A percentile compares a stretch with the other conserved stretches of the same genome.
Conservation (phyloP, 2,888 invertebrate species). For the Sphaeridia pumilis region DNA sequence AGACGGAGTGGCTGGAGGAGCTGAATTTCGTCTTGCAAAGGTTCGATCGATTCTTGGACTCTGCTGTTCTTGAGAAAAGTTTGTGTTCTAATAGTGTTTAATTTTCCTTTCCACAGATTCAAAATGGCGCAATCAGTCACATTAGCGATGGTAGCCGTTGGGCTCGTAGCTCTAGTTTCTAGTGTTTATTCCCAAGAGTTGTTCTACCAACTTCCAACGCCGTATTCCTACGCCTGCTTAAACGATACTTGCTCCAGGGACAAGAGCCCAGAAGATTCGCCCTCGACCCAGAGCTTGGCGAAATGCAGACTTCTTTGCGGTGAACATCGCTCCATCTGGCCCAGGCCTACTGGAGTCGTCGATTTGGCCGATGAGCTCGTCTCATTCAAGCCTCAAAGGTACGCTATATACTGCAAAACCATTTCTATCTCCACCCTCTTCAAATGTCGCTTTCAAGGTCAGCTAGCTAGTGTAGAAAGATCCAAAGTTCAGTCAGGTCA, state of each 20-base stretch:
- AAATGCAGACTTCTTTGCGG: slow-evolving; percentile 59
- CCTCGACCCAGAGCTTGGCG: slow-evolving; percentile 42
- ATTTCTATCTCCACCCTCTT: no score
- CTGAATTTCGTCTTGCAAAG: no score
- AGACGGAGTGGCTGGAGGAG: background rate
- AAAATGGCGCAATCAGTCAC: background rate
- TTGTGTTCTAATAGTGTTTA: no score
- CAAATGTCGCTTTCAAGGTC: no score
- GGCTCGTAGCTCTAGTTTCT: no score
- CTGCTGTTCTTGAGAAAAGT: no score
- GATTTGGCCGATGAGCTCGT: slow-evolving; percentile 34
- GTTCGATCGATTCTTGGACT: no score
- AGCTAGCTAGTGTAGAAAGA: no score
- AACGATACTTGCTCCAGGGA: slow-evolving; percentile 35
- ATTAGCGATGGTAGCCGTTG: background rate
- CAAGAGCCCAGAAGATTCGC: slow-evolving; percentile 34
- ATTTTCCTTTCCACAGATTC: background rate
- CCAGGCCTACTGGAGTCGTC: slow-evolving; percentile 48
- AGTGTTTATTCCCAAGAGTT: slow-evolving; percentile 24
- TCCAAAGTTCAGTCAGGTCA: no score
- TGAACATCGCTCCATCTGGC: slow-evolving; percentile 57
- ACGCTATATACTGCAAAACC: no score
- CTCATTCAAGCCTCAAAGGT: slow-evolving; percentile 35
- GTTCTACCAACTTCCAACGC: slow-evolving; percentile 35
- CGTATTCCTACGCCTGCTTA: slow-evolving; percentile 34